Base-by-base conservation (phyloP, 2,888 invertebrate species). In the Steinernema scapterisci region DNA sequence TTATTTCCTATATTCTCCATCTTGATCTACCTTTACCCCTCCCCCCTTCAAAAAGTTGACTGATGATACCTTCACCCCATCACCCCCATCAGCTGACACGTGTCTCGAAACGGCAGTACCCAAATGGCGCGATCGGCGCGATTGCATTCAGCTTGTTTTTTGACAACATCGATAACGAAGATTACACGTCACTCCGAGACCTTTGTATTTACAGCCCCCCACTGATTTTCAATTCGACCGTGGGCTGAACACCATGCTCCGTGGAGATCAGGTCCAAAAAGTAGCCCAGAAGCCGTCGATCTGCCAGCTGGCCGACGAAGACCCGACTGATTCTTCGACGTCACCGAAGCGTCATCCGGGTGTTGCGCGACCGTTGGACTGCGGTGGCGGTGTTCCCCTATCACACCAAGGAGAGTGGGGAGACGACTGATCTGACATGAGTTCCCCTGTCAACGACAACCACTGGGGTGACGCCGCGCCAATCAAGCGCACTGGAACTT, bases 381-480 rank as follows among this genome's bases (percentile, higher is more conserved):
- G 54, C 54, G 25, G 48, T 48, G 48, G 48, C 13, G 9, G 48
- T 48, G 3, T 48, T 48, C 7, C 48, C 23, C 25, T 19, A 54
- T 54, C 54, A 13, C 19, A 54, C 3, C 25, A n/a, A n/a, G n/a
- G n/a, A n/a, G 54, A 48, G 48, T 21, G 13, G 25, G 31, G 63
- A 31, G 63, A 63, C 25, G 3, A 31, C 63, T 27, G 63, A 63
- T 27, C 31, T 9, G 63, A 63, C 63, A 63, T n/a, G 16, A 5
- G 31, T 11, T 31, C 16, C n/a, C 16, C 63, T 63, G 63, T 63
- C 63, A 63, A 63, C 63, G 63, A 63, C 63, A 63, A 19, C 19
- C 27, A 13, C 13, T 31, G 31, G 63, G 5, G 6, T 63, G 7
- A 19, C 63, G 63, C 31, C 31, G 63, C 63, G 63, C n/a, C 31